Evolutionary conservation across 2,797 vertebrate genomes (phyloP).

Genomic region (Sebastes kiyomatsui): DNA sequence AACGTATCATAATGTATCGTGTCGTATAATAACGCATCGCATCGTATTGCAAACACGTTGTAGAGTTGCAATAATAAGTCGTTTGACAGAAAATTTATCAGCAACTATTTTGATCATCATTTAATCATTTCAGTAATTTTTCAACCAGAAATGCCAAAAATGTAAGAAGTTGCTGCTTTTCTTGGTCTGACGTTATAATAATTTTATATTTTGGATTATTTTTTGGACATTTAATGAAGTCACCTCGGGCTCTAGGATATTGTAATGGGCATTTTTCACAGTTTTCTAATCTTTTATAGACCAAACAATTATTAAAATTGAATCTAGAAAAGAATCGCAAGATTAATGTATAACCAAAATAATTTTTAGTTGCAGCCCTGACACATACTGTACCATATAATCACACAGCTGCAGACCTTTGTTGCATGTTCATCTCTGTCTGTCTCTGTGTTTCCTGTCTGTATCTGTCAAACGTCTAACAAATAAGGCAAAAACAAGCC

Average conservation of each 20-base stretch:
- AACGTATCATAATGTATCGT: no score
- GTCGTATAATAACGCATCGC: no score
- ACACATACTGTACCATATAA: no score
- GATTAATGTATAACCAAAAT: no score
- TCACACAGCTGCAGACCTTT: no score
- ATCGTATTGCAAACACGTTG: no score
- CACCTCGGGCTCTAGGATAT: neutral
- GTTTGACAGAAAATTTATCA: no score
- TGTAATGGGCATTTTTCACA: neutral
- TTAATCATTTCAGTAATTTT: neutral
- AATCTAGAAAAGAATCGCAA: no score
- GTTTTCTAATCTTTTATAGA: neutral
- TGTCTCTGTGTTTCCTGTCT: neutral
- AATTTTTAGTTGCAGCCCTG: no score
- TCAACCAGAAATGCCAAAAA: neutral
- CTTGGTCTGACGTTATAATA: no score
- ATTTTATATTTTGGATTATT: neutral
- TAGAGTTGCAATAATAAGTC: no score
- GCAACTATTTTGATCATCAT: neutral
- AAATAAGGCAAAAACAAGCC: neutral
- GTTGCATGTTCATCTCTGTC: neutral
- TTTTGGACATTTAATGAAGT: neutral
- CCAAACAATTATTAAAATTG: neutral
- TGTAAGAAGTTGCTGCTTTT: neutral
- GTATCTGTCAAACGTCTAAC: neutral